These are phyloP conservation scores for Rhodophaea formosa DNA, from an alignment of 2,888 invertebrate species.

Conservation along the genomic window DNA sequence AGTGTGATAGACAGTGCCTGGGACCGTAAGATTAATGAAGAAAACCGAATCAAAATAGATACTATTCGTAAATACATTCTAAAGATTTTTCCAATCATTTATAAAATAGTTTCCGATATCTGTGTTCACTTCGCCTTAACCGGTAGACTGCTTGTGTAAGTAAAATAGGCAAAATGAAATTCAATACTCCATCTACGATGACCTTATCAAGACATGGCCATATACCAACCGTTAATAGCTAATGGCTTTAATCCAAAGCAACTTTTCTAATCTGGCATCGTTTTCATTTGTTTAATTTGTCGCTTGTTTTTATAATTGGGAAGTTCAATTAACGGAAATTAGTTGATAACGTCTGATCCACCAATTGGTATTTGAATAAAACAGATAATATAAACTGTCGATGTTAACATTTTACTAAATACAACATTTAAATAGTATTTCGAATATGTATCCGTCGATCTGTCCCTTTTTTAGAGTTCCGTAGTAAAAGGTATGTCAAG, in stretches of 20 bases:
- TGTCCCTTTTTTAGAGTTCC: no score
- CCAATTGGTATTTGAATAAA: background rate
- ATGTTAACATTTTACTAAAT: no score
- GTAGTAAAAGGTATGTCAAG: no score
- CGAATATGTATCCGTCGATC: no score
- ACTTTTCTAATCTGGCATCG: constrained; percentile 27
- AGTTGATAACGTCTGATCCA: background rate
- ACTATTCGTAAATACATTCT: no score
- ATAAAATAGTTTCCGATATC: background rate
- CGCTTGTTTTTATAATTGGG: constrained; percentile 4
- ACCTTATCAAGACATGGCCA: constrained; percentile 43
- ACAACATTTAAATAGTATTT: no score
- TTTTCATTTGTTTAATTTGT: constrained; percentile 8
- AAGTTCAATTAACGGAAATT: constrained; percentile 13
- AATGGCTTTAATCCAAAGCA: constrained; percentile 41
- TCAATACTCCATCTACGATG: constrained; percentile 45
- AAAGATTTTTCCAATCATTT: no score
- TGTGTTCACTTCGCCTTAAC: background rate
- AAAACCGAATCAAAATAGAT: no score
- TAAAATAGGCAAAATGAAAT: constrained; percentile 44
- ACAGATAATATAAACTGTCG: background rate
- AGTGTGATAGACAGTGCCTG: no score
- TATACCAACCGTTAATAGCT: constrained; percentile 28
- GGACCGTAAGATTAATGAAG: no score
- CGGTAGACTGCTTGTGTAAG: constrained; percentile 6